Conservation (phyloP, 2,888 invertebrate genomes). For the Rhyacophila evoluta region DNA sequence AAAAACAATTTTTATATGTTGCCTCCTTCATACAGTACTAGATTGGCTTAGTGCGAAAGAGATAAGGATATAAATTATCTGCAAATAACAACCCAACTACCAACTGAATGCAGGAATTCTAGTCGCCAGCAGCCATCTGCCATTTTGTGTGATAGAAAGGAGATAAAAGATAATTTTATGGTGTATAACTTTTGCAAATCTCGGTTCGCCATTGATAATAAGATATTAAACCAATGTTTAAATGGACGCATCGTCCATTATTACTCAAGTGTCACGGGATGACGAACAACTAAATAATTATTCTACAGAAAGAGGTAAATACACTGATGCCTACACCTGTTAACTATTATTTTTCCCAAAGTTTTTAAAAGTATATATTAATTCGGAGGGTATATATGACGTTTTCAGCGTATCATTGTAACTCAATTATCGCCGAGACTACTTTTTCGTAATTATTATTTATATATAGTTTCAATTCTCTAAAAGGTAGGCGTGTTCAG, state of each 20-base stretch:
- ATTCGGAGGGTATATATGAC: background rate
- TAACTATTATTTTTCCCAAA: conserved; percentile 48
- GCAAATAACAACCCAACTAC: conserved; percentile 38
- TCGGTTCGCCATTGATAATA: conserved; percentile 68
- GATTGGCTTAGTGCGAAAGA: conserved; percentile 25
- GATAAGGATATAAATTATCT: conserved; percentile 30
- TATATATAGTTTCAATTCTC: conserved; percentile 23
- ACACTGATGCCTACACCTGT: conserved; percentile 49
- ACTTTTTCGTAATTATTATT: background rate
- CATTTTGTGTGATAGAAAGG: conserved; percentile 72
- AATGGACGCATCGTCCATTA: conserved; percentile 99
- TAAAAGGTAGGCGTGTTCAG: conserved; percentile 51
- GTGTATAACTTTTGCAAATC: conserved; percentile 69
- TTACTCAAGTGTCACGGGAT: conserved; percentile 98
- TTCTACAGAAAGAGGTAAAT: conserved; percentile 92
- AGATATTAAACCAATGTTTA: conserved; percentile 71
- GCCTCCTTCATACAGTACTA: conserved; percentile 27
- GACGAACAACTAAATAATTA: conserved; percentile 95
- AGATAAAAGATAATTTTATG: conserved; percentile 72
- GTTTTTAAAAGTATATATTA: conserved; percentile 1
- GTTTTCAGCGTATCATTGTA: background rate
- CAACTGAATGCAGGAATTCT: conserved; percentile 57
- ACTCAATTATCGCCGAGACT: background rate
- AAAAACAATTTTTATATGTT: conserved; percentile 26
- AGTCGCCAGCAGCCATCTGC: conserved; percentile 68